These are phyloP conservation scores for Tilapia sparmanii DNA, from an alignment of 2,113 vertebrate species.

Conservation along the genomic window DNA sequence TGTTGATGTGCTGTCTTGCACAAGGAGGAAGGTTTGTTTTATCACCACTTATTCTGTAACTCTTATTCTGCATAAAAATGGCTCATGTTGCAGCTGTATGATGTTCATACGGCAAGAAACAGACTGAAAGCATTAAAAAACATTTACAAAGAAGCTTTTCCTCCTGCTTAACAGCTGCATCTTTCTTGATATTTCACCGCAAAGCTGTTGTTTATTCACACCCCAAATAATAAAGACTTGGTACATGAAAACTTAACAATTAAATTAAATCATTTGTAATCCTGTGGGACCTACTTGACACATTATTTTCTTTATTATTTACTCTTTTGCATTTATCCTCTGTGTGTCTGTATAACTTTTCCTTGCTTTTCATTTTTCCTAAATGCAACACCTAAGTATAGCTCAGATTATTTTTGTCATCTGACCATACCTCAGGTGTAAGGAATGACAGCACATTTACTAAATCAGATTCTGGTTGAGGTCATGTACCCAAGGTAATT, in stretches of 20 bases:
- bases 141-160: not conserved
- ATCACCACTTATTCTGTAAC: not conserved
- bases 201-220: not conserved
- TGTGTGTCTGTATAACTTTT: not conserved
- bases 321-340: not conserved
- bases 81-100: not conserved
- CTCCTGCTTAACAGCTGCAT: not conserved
- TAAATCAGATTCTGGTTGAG: not conserved
- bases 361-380: not conserved
- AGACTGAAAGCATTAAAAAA: not conserved
- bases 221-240: not conserved
- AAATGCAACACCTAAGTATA: not conserved
- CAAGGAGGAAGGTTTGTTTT: conserved; percentile 30
- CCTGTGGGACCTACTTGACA: not conserved
- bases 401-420: not conserved
- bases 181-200: not conserved
- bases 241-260: not conserved
- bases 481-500: not conserved
- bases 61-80: not conserved
- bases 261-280: not conserved
- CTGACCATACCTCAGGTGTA: not conserved
- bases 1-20: conserved; percentile 33
- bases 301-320: not conserved
- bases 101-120: not conserved
- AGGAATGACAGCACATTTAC: not conserved